phyloP scores from a whole-genome alignment of 2,888 invertebrate genomes.

The Cephus pygmeus region DNA sequence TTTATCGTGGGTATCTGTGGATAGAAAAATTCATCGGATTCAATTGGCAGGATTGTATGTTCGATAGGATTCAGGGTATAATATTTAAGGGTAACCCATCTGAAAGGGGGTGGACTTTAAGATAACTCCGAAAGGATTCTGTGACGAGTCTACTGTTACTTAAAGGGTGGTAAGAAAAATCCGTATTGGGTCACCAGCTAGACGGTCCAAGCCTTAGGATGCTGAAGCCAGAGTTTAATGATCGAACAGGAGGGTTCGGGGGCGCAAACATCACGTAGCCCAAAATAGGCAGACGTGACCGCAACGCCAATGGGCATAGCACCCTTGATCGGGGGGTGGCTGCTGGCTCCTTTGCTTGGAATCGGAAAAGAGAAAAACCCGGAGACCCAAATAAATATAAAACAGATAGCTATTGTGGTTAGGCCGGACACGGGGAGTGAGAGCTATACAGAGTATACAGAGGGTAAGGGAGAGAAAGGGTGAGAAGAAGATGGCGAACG shows the following conservation, averaged over 20 bases:
- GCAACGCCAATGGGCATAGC: slow-evolving; percentile 42
- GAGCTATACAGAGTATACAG: neutral
- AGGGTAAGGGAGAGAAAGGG: neutral
- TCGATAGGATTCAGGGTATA: neutral
- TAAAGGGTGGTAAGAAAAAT: slow-evolving; percentile 11
- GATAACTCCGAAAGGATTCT: slow-evolving; percentile 1
- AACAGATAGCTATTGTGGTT: slow-evolving; percentile 34
- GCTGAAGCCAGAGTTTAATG: slow-evolving; percentile 47
- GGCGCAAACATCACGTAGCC: slow-evolving; percentile 59
- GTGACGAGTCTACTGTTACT: slow-evolving; percentile 1
- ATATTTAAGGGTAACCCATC: slow-evolving; percentile 19
- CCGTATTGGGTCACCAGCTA: neutral
- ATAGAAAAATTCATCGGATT: neutral
- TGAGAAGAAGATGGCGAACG: neutral
- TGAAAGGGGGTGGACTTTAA: slow-evolving; percentile 9
- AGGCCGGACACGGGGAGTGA: slow-evolving; percentile 9
- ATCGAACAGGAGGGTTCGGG: slow-evolving; percentile 45
- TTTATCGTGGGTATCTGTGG: neutral
- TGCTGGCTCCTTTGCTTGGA: neutral
- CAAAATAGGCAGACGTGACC: slow-evolving; percentile 61
- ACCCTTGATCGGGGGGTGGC: neutral
- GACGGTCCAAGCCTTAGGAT: neutral
- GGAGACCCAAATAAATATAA: slow-evolving; percentile 41
- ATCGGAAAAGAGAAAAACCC: slow-evolving; percentile 23
- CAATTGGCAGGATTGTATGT: neutral